A percentile compares a stretch with the other conserved stretches of the same genome.
Evolutionary conservation across 2,113 vertebrate genomes (phyloP).

Genomic region (Vidua chalybeata): DNA sequence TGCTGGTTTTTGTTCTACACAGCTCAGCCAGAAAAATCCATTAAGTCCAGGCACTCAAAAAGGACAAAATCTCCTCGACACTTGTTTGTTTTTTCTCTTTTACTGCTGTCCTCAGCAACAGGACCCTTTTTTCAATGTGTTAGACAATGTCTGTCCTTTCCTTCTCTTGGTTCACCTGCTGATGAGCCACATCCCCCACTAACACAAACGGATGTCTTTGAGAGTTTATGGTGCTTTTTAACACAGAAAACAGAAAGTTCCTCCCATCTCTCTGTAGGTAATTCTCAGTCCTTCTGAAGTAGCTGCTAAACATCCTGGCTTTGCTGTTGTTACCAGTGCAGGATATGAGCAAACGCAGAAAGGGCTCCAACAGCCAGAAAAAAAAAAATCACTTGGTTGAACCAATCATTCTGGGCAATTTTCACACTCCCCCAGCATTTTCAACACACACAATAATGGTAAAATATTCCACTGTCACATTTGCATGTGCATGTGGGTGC

Average conservation of each 20-base stretch:
- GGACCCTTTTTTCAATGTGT: background rate
- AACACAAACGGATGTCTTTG: background rate
- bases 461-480: background rate
- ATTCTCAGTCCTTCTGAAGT: background rate
- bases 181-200: background rate
- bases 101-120: background rate
- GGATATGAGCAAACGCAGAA: background rate
- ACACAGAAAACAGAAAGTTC: background rate
- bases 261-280: background rate
- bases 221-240: background rate
- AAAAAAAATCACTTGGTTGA: background rate
- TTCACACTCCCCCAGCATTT: background rate
- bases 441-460: background rate
- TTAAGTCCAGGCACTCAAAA: slow-evolving; percentile 12
- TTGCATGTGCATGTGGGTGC: fast-evolving
- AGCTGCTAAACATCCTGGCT: background rate
- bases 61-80: background rate
- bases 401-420: background rate
- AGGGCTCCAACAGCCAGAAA: background rate
- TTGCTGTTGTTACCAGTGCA: background rate
- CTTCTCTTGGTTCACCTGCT: background rate
- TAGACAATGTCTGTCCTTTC: background rate
- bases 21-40: slow-evolving; percentile 36
- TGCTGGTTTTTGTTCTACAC: slow-evolving; percentile 21
- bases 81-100: background rate